Evolutionary conservation across 2,888 invertebrate species (phyloP).

Genomic region (Myopa tessellatipennis): DNA sequence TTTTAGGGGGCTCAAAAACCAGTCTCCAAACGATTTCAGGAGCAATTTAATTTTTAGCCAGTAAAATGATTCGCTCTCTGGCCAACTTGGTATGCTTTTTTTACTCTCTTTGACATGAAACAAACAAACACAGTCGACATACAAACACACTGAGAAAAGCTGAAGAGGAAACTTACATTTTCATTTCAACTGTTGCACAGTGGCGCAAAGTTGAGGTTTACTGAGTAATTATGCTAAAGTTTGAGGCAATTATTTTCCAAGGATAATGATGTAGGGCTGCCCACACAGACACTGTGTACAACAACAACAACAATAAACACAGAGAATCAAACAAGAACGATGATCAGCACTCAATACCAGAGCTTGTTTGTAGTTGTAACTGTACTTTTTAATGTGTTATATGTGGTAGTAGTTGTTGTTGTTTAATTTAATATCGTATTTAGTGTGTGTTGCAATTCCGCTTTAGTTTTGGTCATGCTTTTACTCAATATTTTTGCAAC

Average conservation of each 20-base stretch:
- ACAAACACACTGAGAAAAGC: background rate
- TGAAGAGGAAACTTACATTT: slow-evolving; percentile 28
- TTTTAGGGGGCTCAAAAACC: too few relatives aligned
- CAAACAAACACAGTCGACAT: background rate
- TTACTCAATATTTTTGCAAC: background rate
- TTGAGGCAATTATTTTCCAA: too few relatives aligned
- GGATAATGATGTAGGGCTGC: too few relatives aligned
- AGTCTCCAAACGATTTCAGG: too few relatives aligned
- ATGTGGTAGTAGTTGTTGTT: background rate
- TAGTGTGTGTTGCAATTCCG: slow-evolving; percentile 21
- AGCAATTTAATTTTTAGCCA: too few relatives aligned
- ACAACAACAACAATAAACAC: too few relatives aligned
- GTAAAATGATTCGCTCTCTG: too few relatives aligned
- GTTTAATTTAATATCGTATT: slow-evolving; percentile 24
- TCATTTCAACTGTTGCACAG: slow-evolving; percentile 37
- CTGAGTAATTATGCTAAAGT: too few relatives aligned
- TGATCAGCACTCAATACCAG: too few relatives aligned
- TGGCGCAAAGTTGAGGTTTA: background rate
- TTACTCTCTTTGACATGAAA: background rate
- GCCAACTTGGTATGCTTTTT: background rate
- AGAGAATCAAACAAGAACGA: too few relatives aligned
- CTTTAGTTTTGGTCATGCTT: slow-evolving; percentile 27
- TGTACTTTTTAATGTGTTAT: background rate
- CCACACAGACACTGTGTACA: too few relatives aligned
- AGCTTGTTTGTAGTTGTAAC: background rate